Base-by-base conservation (phyloP, 2,797 vertebrate genomes). In the Ptychobarbus kaznakovi region DNA sequence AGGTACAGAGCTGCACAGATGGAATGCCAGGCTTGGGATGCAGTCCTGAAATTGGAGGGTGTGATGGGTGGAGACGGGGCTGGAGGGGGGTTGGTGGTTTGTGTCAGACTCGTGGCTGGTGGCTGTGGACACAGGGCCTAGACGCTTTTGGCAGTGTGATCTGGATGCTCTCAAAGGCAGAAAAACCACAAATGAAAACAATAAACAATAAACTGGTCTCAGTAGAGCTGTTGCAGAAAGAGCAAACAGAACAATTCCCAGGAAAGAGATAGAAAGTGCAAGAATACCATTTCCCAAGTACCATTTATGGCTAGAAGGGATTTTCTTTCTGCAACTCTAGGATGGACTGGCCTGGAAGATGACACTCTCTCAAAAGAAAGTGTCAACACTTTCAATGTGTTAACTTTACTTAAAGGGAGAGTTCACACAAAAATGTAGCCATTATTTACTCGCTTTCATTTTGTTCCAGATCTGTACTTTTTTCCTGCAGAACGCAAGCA, bases 1-100 rank as follows among this genome's bases (percentile, higher is more conserved):
- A 72, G 66, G 56, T 79, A 68, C 68, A 73, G 68, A 72, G 83
- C 44, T 74, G 86, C 86, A 88, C 86, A 88, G 89, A 89, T 89
- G 86, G 88, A 88, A 82, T 42, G 83, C 51, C 79, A 88, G 70
- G 81, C 74, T 70, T 80, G 69, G 73, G 81, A 76, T 63, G 63
- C 74, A 81, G 56, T 58, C 58, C n/a, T 80, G 70, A 87, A 86
- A 80, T 82, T 61, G 83, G 65, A 78, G 80, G 83, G 70, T 85
- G 58, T 65, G 76, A 42, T 58, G 76, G 63, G 20, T 82, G 53
- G 49, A 74, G 25, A 65, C 22, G 44, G 35, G 76, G 63, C 42
- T 61, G 69, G 69, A 80, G 58, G 61, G 74, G 76, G 75, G 66
- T 58, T 12, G 66, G 77, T 82, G 80, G 76, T 81, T 77, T 73